A percentile compares a stretch with the other conserved stretches of the same genome.
Evolutionary conservation across 2,113 vertebrate genomes (phyloP).

Genomic region (Fulmarus glacialis): DNA sequence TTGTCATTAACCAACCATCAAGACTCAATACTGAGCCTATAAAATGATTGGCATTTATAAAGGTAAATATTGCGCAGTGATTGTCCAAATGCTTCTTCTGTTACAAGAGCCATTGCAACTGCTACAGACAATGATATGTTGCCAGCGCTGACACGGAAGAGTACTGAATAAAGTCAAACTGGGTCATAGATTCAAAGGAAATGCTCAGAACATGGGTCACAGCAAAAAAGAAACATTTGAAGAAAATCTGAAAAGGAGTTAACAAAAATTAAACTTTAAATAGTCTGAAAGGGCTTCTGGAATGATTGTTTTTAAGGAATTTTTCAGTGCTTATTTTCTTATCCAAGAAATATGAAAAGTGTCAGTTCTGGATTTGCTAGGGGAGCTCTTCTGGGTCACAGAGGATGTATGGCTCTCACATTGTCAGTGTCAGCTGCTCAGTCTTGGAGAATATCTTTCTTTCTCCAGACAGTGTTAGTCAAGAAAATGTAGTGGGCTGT

Average conservation of each 20-base stretch:
- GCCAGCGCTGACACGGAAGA: background rate
- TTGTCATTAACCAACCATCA: background rate
- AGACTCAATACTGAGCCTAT: background rate
- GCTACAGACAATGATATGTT: background rate
- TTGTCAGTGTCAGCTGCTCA: background rate
- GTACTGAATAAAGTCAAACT: background rate
- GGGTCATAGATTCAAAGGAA: background rate
- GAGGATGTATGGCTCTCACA: background rate
- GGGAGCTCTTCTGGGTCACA: background rate
- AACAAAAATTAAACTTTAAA: background rate
- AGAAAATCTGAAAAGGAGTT: background rate
- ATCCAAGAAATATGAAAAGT: background rate
- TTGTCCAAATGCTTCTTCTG: constrained; percentile 11
- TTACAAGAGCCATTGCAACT: background rate
- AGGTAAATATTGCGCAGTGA: constrained; percentile 47
- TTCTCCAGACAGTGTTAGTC: background rate
- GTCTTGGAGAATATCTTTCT: background rate
- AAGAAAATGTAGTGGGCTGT: background rate
- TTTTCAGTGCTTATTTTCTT: background rate
- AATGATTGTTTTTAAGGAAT: background rate
- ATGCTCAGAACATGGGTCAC: background rate
- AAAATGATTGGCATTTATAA: constrained; percentile 57
- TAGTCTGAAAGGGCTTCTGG: background rate
- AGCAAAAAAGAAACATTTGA: background rate
- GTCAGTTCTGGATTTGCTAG: background rate